phyloP scores from a whole-genome alignment of 2,113 vertebrate genomes.

The Callochromis pleurospilus region DNA sequence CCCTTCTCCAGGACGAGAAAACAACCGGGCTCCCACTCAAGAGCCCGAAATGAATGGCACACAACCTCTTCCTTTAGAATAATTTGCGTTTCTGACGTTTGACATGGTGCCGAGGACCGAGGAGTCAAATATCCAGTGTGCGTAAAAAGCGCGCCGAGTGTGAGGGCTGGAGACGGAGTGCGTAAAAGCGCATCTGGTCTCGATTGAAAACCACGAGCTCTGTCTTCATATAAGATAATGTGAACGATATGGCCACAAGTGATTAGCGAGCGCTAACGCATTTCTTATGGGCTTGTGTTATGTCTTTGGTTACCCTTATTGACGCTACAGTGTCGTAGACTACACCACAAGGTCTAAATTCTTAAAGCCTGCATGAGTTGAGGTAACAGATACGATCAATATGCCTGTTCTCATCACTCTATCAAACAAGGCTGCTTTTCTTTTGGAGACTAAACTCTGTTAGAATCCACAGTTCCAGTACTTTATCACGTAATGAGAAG shows the following conservation, averaged over 20 bases:
- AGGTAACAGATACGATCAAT: background rate
- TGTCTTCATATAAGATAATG: background rate
- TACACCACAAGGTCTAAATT: background rate
- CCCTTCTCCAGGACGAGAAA: background rate
- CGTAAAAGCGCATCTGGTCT: conserved; percentile 50
- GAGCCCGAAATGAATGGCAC: conserved; percentile 31
- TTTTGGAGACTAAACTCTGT: background rate
- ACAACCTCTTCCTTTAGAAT: conserved; percentile 42
- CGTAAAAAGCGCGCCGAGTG: conserved; percentile 47
- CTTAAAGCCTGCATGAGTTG: background rate
- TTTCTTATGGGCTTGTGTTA: background rate
- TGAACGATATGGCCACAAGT: background rate
- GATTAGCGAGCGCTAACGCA: background rate
- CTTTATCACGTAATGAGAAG: background rate
- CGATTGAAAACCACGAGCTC: conserved; percentile 8
- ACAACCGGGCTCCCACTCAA: background rate
- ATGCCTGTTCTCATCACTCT: background rate
- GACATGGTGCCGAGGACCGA: conserved; percentile 20
- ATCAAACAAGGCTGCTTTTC: background rate
- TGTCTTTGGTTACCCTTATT: background rate
- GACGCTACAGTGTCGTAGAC: background rate
- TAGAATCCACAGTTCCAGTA: background rate
- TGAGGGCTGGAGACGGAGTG: conserved; percentile 11
- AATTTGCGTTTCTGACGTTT: conserved; percentile 41
- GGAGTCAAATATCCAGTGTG: conserved; percentile 63